Percentiles rank a stretch among this genome's conserved stretches.
Conservation (phyloP, 2,797 vertebrate genomes). For the Apodemus agrarius region DNA sequence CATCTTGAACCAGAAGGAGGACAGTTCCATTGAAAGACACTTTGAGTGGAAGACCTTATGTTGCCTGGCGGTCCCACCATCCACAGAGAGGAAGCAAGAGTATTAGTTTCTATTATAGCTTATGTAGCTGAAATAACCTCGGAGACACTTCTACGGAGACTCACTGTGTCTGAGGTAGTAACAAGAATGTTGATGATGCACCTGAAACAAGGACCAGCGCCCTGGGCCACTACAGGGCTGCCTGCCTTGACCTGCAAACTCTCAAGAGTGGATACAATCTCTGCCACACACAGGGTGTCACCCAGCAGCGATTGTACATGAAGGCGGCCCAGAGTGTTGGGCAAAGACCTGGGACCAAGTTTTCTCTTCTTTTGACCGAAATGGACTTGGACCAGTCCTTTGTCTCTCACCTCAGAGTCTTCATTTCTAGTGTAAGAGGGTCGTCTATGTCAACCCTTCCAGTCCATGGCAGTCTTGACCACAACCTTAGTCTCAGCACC, state of each 20-base stretch:
- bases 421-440: not conserved
- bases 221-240: not conserved
- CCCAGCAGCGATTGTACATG: not conserved
- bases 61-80: not conserved
- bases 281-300: not conserved
- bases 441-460: not conserved
- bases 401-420: not conserved
- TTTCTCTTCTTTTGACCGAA: not conserved
- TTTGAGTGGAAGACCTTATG: not conserved
- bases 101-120: not conserved
- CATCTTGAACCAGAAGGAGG: not conserved
- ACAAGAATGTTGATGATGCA: not conserved
- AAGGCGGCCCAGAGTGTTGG: not conserved
- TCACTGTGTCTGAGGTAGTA: not conserved
- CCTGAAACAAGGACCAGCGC: not conserved
- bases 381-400: not conserved
- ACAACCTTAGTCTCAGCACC: not conserved
- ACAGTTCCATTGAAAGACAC: not conserved
- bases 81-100: not conserved
- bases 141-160: not conserved
- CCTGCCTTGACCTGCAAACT: not conserved
- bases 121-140: not conserved
- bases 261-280: not conserved
- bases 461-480: not conserved
- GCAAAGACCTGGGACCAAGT: not conserved